Evolutionary conservation across 2,797 vertebrate genomes (phyloP), one percentile per base, ranked within the genome.

Genomic region (Anas flavirostris): DNA sequence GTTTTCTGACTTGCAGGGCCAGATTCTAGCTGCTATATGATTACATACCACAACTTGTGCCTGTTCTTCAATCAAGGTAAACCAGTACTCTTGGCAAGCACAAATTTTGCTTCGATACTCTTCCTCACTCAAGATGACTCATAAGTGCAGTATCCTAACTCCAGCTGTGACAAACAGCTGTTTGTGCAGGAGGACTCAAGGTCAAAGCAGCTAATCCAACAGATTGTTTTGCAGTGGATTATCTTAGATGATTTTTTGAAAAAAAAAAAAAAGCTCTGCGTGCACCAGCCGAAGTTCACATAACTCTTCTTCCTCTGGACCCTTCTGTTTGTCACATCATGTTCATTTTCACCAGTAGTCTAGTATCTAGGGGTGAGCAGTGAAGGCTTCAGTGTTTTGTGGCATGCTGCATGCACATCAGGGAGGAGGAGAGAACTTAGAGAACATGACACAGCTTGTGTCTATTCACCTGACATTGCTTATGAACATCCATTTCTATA

Each of bases 401-500:
- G 78, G 77, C 74, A 77, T 16, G 2, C 48, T 70, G 63, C 56
- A 53, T 81, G 76, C 2, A 5, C 64, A 62, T 80, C 41, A 79
- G 43, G 44, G 83, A 96, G 75, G 64, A 87, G 85, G 85, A 85
- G 64, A 76, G 59, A 82, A 93, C 7, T 11, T 85, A 85, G 67
- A 76, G 62, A 80, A 93, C 7, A 13, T 82, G 86, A 78, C 82
- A 94, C 70, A 91, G 44, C 48, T 62, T 43, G 0, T 80, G 52
- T 66, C 60, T 78, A 58, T 81, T 92, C 35, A 0, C 79, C 79
- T 75, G 73, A 95, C 78, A 41, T 94, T 80, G 72, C 39, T 96
- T 84, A 43, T 63, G 50, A 56, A 55, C 76, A 81, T 93, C 66
- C 74, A 50, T 70, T 89, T 52, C 74, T 94, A 90, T 90, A 95